Percentiles rank a stretch among this genome's conserved stretches.
Evolutionary conservation across 2,797 vertebrate species (phyloP).

Genomic region (Carcharodon carcharias): DNA sequence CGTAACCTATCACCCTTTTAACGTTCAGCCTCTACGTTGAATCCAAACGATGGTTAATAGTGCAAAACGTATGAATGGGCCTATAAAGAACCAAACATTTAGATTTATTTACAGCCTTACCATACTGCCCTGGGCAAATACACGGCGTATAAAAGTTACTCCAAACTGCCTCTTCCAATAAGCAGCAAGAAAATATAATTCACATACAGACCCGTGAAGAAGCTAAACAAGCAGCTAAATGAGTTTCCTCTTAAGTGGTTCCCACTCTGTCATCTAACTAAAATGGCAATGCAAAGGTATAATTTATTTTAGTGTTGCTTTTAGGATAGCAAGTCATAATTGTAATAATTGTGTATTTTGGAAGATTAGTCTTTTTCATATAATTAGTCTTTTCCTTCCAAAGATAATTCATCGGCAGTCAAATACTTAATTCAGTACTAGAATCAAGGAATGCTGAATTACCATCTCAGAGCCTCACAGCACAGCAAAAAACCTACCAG

Average conservation of each 20-base stretch:
- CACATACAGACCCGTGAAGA: background rate
- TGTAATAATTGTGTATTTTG: background rate
- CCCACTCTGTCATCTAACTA: background rate
- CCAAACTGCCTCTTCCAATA: background rate
- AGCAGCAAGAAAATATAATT: background rate
- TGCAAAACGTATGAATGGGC: background rate
- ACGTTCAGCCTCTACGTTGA: background rate
- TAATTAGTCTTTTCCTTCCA: background rate
- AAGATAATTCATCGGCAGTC: background rate
- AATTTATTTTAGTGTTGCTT: background rate
- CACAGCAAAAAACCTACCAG: background rate
- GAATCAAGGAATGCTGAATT: background rate
- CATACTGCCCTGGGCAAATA: background rate
- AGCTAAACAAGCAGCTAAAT: background rate
- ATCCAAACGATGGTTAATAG: background rate
- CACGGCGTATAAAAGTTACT: background rate
- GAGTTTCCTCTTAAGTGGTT: background rate
- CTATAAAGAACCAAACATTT: background rate
- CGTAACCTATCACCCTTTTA: background rate
- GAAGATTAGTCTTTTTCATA: no score
- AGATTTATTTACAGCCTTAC: background rate
- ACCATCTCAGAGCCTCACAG: background rate
- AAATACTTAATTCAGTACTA: background rate
- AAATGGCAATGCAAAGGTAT: background rate
- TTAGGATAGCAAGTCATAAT: background rate